phyloP scores from a whole-genome alignment of 1,140 invertebrate species.

The Drosophila nikananu region DNA sequence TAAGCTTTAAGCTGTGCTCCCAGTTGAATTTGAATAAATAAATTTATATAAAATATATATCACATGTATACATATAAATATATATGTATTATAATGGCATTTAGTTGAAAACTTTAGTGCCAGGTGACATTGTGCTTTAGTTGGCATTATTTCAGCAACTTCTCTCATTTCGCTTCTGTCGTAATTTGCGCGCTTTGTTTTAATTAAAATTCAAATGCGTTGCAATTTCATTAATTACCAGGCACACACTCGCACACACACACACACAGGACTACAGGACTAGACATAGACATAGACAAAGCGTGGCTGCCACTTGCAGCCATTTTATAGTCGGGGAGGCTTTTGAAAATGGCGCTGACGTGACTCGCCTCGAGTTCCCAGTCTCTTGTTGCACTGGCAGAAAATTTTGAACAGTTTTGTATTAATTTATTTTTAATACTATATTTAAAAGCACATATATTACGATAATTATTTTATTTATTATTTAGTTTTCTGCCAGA shows the following conservation, averaged over 20 bases:
- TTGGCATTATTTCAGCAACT: slow-evolving; percentile 8
- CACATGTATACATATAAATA: background rate
- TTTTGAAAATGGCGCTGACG: slow-evolving; percentile 78
- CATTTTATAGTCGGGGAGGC: slow-evolving; percentile 73
- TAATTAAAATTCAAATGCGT: slow-evolving; percentile 85
- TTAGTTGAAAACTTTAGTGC: background rate
- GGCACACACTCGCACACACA: slow-evolving; percentile 38
- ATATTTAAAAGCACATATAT: background rate
- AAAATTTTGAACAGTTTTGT: fast-evolving
- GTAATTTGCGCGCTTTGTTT: slow-evolving; percentile 81
- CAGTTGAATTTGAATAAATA: slow-evolving; percentile 4
- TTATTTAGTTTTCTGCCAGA: background rate
- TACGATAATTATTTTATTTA: too few relatives aligned
- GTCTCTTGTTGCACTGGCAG: background rate
- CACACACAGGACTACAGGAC: slow-evolving; percentile 15
- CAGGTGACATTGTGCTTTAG: slow-evolving; percentile 11
- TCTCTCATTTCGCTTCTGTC: slow-evolving; percentile 28
- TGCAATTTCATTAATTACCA: slow-evolving; percentile 84
- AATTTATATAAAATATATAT: background rate
- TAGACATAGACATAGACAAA: slow-evolving; percentile 30
- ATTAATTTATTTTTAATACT: background rate
- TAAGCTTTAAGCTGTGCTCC: slow-evolving; percentile 11
- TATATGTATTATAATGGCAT: too few relatives aligned
- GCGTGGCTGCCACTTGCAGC: slow-evolving; percentile 68
- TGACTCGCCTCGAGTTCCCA: slow-evolving; percentile 43